Conservation (phyloP, 2,797 vertebrate genomes). For the Neosilurus mollespiculum region DNA sequence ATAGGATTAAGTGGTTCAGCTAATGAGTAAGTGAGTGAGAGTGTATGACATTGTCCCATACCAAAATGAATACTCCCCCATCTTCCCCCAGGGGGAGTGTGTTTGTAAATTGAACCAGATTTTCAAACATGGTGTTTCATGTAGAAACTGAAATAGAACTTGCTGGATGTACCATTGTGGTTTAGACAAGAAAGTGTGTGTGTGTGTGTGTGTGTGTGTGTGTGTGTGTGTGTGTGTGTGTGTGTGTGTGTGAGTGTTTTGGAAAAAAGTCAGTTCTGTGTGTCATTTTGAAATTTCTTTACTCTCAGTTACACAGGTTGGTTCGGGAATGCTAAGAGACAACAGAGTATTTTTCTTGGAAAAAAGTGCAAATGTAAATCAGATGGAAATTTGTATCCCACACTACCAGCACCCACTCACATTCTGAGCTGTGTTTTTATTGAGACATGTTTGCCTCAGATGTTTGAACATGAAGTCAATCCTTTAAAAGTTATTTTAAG, state of each 20-base stretch:
- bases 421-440: conserved; percentile 36
- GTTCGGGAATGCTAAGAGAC: neutral
- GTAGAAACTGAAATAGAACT: neutral
- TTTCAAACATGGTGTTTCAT: neutral
- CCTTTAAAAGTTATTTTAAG: conserved; percentile 24
- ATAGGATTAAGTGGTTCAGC: too few relatives aligned
- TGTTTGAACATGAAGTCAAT: conserved; percentile 22
- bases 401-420: conserved; percentile 24
- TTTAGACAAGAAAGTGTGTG: neutral
- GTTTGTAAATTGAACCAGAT: neutral
- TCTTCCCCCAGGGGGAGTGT: neutral
- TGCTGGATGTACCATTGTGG: neutral
- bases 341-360: neutral
- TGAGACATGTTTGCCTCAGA: conserved; percentile 23
- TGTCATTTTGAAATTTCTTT: neutral
- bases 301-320: neutral
- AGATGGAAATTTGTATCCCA: conserved; percentile 35
- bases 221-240: conserved; percentile 4
- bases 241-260: neutral
- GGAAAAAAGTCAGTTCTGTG: neutral
- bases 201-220: neutral
- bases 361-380: conserved; percentile 12
- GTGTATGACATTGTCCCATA: too few relatives aligned
- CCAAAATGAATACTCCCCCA: too few relatives aligned
- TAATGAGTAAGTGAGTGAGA: too few relatives aligned